phyloP scores from a whole-genome alignment of 2,888 invertebrate species.

The Axea sp. region DNA sequence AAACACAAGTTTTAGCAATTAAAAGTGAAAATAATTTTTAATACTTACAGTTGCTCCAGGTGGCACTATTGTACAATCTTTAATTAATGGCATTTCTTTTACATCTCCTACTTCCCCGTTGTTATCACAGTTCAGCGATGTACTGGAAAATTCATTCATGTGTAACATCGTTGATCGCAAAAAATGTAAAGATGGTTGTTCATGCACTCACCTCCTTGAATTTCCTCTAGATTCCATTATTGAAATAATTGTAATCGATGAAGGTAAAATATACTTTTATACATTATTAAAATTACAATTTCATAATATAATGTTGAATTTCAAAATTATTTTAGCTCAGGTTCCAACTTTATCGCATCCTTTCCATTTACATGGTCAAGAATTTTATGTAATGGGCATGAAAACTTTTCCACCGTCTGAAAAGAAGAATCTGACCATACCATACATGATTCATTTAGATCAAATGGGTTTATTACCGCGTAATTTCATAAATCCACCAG shows the following conservation, averaged over 20 bases:
- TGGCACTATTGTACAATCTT: conserved; percentile 1
- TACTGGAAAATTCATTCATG: conserved; percentile 76
- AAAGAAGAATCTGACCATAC: conserved; percentile 81
- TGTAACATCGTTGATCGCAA: conserved; percentile 81
- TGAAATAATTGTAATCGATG: conserved; percentile 91
- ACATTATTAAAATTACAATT: conserved; percentile 46
- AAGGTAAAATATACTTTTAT: conserved; percentile 83
- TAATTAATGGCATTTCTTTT: conserved; percentile 9
- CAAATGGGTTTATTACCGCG: conserved; percentile 89
- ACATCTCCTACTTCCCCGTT: conserved; percentile 87
- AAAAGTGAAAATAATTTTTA: too few species aligned
- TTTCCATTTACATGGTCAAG: conserved; percentile 93
- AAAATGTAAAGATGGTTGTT: conserved; percentile 89
- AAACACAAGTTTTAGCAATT: too few species aligned
- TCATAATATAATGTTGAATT: too few species aligned
- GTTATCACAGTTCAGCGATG: conserved; percentile 86
- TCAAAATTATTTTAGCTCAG: too few species aligned
- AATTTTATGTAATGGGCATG: conserved; percentile 92
- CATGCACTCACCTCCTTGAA: conserved; percentile 89
- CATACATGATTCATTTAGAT: conserved; percentile 86
- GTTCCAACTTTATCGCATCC: conserved; percentile 93
- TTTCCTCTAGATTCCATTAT: conserved; percentile 90
- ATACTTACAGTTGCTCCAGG: neutral
- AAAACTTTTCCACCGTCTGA: conserved; percentile 84
- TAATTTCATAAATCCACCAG: conserved; percentile 90